Base-by-base conservation (phyloP, 2,797 vertebrate genomes). In the Rallus crepitans region DNA sequence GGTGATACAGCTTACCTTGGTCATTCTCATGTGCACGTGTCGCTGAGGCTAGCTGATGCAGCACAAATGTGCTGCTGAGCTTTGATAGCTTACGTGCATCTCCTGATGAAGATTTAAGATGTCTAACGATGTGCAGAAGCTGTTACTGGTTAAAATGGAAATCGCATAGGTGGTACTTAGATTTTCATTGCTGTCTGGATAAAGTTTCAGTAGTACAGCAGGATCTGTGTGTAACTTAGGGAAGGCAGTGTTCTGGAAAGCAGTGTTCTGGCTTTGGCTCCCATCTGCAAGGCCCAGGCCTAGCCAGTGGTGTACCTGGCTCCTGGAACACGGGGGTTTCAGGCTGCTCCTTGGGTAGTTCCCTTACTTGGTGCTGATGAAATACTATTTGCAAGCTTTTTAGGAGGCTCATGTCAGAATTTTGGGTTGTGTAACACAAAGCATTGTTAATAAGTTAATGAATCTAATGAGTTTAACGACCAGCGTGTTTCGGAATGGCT, bases 41-140 rank as follows among this genome's bases (percentile, higher is more conserved):
- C 9, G 27, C 35, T 72, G 18, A 5, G 17, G 15, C 24, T 30
- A 7, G 23, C 19, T 81, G 17, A 12, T 14, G 16, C 5, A 0
- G 42, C 42, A 45, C n/a, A 55, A 47, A 14, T 3, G 4, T 31
- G 0, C 7, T 21, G 1, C 30, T 50, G 5, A 60, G 35, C 28
- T 87, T 57, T 3, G 1, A 11, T 45, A 48, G 35, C 5, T 50
- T 9, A 1, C 1, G 9, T 37, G 33, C 4, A 0, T 60, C 65
- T 65, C 17, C 77, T 20, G 40, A 15, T 37, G 17, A 27, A 59
- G 42, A 15, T 35, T 52, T 48, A 59, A 63, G 40, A 15, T 28
- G n/a, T 0, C 0, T 73, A 80, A 18, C 13, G 40, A 14, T 2
- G 0, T 27, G 15, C 2, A 15, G 47, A 7, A 68, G 8, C 19